Evolutionary conservation across 37 sponge, comb jelly and placozoan genomes (phyloP).

Genomic region (Petrosia ficiformis): DNA sequence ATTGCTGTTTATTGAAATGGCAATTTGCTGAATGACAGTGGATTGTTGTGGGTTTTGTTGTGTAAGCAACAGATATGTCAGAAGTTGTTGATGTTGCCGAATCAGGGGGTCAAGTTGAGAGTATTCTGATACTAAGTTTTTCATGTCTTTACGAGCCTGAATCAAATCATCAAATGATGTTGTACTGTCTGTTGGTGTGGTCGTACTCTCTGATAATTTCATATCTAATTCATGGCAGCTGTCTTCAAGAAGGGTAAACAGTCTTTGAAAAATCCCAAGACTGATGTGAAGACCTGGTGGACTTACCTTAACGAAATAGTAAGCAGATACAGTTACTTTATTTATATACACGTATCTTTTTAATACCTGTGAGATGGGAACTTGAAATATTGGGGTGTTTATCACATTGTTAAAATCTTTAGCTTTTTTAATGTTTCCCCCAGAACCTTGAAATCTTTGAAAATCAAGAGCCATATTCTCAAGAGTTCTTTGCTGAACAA

Average conservation of each 20-base stretch:
- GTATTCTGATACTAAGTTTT: too few species aligned
- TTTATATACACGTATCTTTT: not conserved
- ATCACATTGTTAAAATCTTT: slow-evolving; percentile 48
- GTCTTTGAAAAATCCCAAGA: not conserved
- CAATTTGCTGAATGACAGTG: not conserved
- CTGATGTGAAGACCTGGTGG: slow-evolving; percentile 7
- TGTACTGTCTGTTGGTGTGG: not conserved
- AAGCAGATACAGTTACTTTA: not conserved
- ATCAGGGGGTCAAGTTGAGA: too few species aligned
- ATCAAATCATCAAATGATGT: slow-evolving; percentile 1
- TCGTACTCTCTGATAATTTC: too few species aligned
- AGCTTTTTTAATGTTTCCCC: slow-evolving; percentile 27
- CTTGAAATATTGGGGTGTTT: not conserved
- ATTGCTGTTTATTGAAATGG: too few species aligned
- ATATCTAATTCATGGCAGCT: slow-evolving; percentile 8
- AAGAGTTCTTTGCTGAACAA: not conserved
- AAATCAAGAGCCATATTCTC: slow-evolving; percentile 10
- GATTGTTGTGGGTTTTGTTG: too few species aligned
- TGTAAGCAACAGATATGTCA: too few species aligned
- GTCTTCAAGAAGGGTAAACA: not conserved
- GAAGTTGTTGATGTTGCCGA: too few species aligned
- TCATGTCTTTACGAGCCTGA: too few species aligned
- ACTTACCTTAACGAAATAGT: not conserved
- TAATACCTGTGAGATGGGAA: slow-evolving; percentile 15
- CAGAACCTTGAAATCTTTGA: not conserved